Base-by-base conservation (phyloP, 2,797 vertebrate genomes). In the Philypnodon macrostomus region DNA sequence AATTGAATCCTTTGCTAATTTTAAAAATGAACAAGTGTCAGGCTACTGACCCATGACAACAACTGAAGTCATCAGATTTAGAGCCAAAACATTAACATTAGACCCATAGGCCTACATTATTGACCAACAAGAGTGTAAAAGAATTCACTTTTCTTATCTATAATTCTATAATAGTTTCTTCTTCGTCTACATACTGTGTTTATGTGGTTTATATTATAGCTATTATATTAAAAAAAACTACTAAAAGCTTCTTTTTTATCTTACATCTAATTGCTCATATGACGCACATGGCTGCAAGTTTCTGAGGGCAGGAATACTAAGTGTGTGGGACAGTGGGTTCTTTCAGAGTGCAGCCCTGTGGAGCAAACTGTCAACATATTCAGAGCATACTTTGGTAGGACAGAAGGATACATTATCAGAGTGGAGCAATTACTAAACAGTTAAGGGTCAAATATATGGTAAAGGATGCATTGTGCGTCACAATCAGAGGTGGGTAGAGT, bases 271-370 rank as follows among this genome's bases (percentile, higher is more conserved):
- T 21, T 38, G 47, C 53, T 44, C 7, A 29, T 35, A 21, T 39
- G 47, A 53, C 47, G 27, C 39, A 39, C 59, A 72, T 38, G 61
- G 65, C 55, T 53, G 55, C 47, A 1, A 67, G 64, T n/a, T 33
- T 55, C 47, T 49, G 63, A 30, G 29, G 65, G 50, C 41, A 66
- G 62, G 83, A 89, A 90, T 87, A 88, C 70, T 79, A 83, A 88
- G 72, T 72, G 63, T 46, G 37, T 3, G 17, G 70, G 62, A 90
- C 87, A 89, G 72, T 82, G 80, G 70, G 44, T 68, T 75, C 87
- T 87, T 90, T 90, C 75, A 89, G 74, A 45, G 52, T 45, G 53
- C 41, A 47, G 27, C 32, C 59, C 70, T 57, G 48, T 31, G 44
- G 65, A 56, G 57, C 63, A 62, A 58, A 58, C 63, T 66, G 74